Evolutionary conservation across 2,888 invertebrate species (phyloP), one percentile per base, ranked within the genome.

Genomic region (Eustalomyia histrio): DNA sequence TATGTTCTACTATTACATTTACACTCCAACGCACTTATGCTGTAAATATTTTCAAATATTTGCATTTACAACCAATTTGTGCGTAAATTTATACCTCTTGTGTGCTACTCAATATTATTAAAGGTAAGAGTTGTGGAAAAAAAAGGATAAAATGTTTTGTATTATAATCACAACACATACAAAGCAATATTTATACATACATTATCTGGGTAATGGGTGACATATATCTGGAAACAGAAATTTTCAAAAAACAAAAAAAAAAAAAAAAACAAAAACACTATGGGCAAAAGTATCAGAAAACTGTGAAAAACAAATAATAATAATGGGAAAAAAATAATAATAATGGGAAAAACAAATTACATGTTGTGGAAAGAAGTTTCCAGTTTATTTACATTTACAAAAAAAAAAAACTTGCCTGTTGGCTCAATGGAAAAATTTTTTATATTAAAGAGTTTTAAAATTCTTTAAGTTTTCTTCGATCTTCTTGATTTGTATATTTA

Each of bases 51-150:
- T 71, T 24, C n/a, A 63, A 18, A 61, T 50, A 76, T 83, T 83
- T 78, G 50, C 80, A 78, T 83, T 78, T 78, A 60, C 74, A 63
- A 64, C 50, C 78, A 71, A 78, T 83, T 83, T 80, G 76, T 76
- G 82, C 82, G 74, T 65, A 71, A 74, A 78, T 73, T 63, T 80
- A 52, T 50, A 60, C 21, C 9, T 10, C 50, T 33, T 9, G 17
- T 35, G 14, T 1, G 10, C 35, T 8, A 50, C 21, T 57, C 16
- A 57, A 57, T 57, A 57, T 29, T 29, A 14, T 16, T 21, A 47
- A 63, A 24, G 47, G 24, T 53, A 35, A 55, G 21, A 67, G 39
- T 67, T 55, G 17, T 52, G 12, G 17, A 3, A 3, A 47, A 63
- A 61, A 64, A 64, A 64, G 79, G 33, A 69, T 53, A 17, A 58